Percentiles rank a stretch among this genome's conserved stretches.
Evolutionary conservation across 2,797 vertebrate genomes (phyloP).

Genomic region (Phoebastria nigripes): DNA sequence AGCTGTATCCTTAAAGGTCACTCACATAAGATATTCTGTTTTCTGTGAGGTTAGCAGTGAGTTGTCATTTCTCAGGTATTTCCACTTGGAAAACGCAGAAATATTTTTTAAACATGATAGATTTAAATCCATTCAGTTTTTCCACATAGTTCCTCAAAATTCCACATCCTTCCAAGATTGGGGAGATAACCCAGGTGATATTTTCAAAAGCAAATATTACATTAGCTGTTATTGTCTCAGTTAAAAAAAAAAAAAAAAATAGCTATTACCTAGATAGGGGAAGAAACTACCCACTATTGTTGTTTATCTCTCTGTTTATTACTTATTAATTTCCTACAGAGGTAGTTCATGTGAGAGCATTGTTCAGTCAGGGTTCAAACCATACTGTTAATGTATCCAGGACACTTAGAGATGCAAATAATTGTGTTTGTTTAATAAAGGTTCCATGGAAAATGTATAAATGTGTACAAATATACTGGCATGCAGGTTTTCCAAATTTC

Average conservation of each 20-base stretch:
- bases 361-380: background rate
- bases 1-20: background rate
- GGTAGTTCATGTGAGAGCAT: rapidly evolving
- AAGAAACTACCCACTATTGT: background rate
- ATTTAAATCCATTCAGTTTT: background rate
- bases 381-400: background rate
- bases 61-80: background rate
- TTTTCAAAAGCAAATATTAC: background rate
- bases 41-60: background rate
- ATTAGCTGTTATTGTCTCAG: background rate
- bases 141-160: background rate
- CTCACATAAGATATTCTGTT: background rate
- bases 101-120: background rate
- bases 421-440: background rate
- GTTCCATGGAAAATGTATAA: background rate
- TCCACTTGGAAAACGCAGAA: background rate
- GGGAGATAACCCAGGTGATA: background rate
- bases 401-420: background rate
- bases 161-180: background rate
- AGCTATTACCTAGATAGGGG: background rate
- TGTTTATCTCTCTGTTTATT: background rate
- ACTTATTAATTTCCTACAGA: background rate
- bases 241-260: background rate
- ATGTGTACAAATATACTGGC: background rate
- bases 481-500: background rate